Percentiles rank a stretch among this genome's conserved stretches.
Conservation (phyloP, 2,797 vertebrate genomes). For the Rhinatrema bivittatum region DNA sequence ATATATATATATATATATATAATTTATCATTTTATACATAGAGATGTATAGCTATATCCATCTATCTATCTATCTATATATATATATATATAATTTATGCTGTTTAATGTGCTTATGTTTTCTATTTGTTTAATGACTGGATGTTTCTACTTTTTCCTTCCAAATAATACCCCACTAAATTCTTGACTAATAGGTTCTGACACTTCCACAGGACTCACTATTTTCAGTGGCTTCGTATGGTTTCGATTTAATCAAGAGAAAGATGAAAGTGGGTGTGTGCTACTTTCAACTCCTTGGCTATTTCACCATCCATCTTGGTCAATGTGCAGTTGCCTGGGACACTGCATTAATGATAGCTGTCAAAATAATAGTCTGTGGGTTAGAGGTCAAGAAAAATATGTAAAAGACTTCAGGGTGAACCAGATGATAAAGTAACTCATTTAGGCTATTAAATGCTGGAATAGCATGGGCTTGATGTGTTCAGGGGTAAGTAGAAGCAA, state of each 20-base stretch:
- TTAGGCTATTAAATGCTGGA: conserved; percentile 62
- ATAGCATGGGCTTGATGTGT: conserved; percentile 50
- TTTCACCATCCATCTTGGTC: conserved; percentile 68
- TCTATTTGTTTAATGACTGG: conserved; percentile 31
- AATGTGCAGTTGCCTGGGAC: conserved; percentile 57
- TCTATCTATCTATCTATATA: no score
- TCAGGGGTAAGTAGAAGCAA: conserved; percentile 64
- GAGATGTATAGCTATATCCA: no score
- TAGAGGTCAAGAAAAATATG: conserved; percentile 75
- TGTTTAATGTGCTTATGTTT: conserved; percentile 21
- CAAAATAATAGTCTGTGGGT: conserved; percentile 69
- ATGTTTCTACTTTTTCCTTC: conserved; percentile 31
- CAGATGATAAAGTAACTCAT: conserved; percentile 66
- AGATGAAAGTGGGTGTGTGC: conserved; percentile 62
- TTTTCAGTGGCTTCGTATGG: conserved; percentile 60
- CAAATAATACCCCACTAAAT: conserved; percentile 48
- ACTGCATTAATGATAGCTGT: conserved; percentile 61
- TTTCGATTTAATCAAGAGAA: conserved; percentile 70
- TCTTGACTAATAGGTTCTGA: conserved; percentile 50
- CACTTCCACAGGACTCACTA: conserved; percentile 55
- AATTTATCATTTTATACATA: no score
- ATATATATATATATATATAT: no score
- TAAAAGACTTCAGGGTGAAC: conserved; percentile 68
- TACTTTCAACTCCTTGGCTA: conserved; percentile 57
- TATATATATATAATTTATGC: no score